Base-by-base conservation (phyloP, 2,888 invertebrate species). In the Erannis defoliaria region DNA sequence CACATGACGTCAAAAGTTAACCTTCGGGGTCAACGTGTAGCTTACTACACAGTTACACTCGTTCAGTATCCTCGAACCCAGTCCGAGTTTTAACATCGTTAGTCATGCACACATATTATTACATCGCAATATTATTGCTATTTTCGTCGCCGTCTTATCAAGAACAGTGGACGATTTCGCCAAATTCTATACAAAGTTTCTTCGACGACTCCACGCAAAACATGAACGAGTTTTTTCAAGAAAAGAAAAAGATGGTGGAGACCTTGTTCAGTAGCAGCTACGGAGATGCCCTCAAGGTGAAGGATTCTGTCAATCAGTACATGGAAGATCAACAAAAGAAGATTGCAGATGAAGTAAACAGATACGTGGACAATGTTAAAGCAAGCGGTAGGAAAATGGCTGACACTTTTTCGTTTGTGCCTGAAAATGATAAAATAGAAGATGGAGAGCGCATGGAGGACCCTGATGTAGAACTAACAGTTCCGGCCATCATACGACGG, bases 401-500 rank as follows among this genome's bases (percentile, higher is more conserved):
- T 0, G 82, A 86, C n/a, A 72, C 79, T 0, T 82, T 81, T 72
- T 80, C 86, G 0, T 85, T 78, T 51, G 55, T 81, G 8, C 78
- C 83, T 0, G 75, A 71, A 35, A 35, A 43, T 29, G 75, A 55
- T 31, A 19, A 43, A 16, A 61, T 77, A 9, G 77, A 84, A 3
- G 64, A 68, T 1, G 67, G 54, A 5, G 81, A 84, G 1, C 65
- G 66, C 1, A 48, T 86, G 37, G 78, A 81, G 1, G 84, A 87
- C 48, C 88, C 92, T 2, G 92, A 93, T 19, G 68, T 81, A 2
- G 63, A 72, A 16, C 68, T 93, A 14, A 75, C 88, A 21, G 90
- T 91, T 2, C 89, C 92, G 2, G 84, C 87, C 3, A 85, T 90
- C 9, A 81, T 91, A 2, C 70, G 76, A 14, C 82, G 94, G 43